Percentiles rank a stretch among this genome's conserved stretches.
phyloP scores from a whole-genome alignment of 2,888 invertebrate species.

The Dromius quadrimaculatus region DNA sequence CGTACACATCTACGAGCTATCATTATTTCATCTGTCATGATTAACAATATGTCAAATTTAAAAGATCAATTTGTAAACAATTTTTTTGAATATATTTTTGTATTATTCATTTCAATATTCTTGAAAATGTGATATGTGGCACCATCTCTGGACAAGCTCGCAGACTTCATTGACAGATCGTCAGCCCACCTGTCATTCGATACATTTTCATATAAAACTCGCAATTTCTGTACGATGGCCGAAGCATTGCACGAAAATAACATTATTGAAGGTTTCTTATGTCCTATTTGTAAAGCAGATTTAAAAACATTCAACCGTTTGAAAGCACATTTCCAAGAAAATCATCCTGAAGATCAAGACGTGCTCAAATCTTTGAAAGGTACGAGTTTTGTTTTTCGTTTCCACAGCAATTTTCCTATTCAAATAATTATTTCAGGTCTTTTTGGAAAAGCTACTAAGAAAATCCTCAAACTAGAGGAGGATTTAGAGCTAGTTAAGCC shows the following conservation, averaged over 20 bases:
- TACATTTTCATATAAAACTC: not conserved
- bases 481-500: slow-evolving; percentile 73
- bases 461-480: slow-evolving; percentile 83
- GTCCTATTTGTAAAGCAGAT: slow-evolving; percentile 94
- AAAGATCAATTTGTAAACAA: no score
- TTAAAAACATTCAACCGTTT: slow-evolving; percentile 86
- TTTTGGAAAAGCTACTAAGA: slow-evolving; percentile 91
- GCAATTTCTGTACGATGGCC: slow-evolving; percentile 18
- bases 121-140: not conserved
- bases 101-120: no score
- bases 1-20: no score
- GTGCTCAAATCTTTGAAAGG: slow-evolving; percentile 84
- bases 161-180: not conserved
- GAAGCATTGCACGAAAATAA: slow-evolving; percentile 64
- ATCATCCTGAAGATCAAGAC: slow-evolving; percentile 89
- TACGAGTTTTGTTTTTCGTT: slow-evolving; percentile 57
- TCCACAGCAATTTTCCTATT: not conserved
- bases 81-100: no score
- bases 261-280: slow-evolving; percentile 93
- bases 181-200: not conserved
- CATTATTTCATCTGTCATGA: no score
- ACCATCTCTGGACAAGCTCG: not conserved
- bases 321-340: slow-evolving; percentile 89
- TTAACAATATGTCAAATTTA: no score
- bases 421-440: slow-evolving; percentile 67